Evolutionary conservation across 2,113 vertebrate species (phyloP).

Genomic region (Sorex araneus): DNA sequence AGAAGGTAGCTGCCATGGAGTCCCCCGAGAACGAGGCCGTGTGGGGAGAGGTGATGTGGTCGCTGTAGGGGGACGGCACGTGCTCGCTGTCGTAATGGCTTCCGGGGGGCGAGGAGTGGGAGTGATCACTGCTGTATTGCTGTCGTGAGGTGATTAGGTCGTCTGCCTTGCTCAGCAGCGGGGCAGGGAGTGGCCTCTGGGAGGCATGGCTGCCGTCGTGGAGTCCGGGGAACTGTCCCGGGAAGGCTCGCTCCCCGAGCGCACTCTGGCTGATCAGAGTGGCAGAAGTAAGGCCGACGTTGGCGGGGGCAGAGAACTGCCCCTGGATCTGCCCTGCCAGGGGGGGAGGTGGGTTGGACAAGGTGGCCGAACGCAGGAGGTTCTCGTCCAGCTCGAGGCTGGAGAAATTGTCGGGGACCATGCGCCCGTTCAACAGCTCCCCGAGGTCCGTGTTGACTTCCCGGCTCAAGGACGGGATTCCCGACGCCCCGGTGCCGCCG

Average conservation of each 20-base stretch:
- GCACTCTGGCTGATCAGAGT: slow-evolving; percentile 94
- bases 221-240: slow-evolving; percentile 92
- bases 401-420: slow-evolving; percentile 95
- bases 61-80: slow-evolving; percentile 97
- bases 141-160: slow-evolving; percentile 93
- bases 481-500: slow-evolving; percentile 91
- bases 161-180: slow-evolving; percentile 95
- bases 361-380: slow-evolving; percentile 94
- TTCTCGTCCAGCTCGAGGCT: slow-evolving; percentile 97
- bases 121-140: slow-evolving; percentile 94
- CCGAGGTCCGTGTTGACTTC: slow-evolving; percentile 93
- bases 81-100: slow-evolving; percentile 98
- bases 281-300: slow-evolving; percentile 92
- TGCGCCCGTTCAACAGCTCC: slow-evolving; percentile 96
- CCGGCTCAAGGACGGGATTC: slow-evolving; percentile 92
- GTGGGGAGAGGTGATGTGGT: slow-evolving; percentile 97
- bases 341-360: slow-evolving; percentile 91
- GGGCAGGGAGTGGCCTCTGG: slow-evolving; percentile 93
- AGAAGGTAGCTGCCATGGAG: slow-evolving; percentile 92
- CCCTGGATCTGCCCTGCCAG: slow-evolving; percentile 93
- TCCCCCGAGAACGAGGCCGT: slow-evolving; percentile 91
- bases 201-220: slow-evolving; percentile 92
- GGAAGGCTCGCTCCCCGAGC: slow-evolving; percentile 95
- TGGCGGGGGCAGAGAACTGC: slow-evolving; percentile 91
- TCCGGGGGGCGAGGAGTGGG: slow-evolving; percentile 94